Conservation (phyloP, 1,140 invertebrate species). For the Tetramorium parvispinum region DNA sequence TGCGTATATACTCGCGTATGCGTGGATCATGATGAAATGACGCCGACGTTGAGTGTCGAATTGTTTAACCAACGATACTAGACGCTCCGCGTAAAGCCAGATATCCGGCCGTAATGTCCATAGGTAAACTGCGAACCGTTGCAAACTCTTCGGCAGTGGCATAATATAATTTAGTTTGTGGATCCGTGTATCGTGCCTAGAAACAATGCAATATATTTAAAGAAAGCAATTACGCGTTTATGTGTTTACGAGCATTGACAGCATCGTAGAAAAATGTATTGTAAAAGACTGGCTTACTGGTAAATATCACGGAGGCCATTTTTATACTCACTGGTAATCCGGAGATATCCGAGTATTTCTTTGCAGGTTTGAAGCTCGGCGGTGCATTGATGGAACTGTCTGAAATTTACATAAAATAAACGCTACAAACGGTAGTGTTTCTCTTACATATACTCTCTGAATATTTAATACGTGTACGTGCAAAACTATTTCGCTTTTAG, state of each 20-base stretch:
- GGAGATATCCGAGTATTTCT: constrained; percentile 97
- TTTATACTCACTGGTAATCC: constrained; percentile 89
- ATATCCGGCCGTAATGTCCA: constrained; percentile 96
- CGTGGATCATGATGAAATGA: not conserved
- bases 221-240: not conserved
- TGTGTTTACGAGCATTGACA: constrained; percentile 34
- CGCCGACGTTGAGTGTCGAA: not conserved
- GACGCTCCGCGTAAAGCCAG: constrained; percentile 93
- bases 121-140: constrained; percentile 93
- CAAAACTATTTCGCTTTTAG: not conserved
- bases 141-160: constrained; percentile 94
- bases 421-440: not conserved
- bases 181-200: constrained; percentile 95
- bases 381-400: constrained; percentile 95
- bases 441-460: not conserved
- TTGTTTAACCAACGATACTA: constrained; percentile 91
- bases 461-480: not conserved
- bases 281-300: not conserved
- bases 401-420: constrained; percentile 80
- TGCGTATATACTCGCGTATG: no score
- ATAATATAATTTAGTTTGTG: constrained; percentile 95
- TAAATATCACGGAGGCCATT: not conserved
- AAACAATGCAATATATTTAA: constrained; percentile 72
- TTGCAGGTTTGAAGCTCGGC: constrained; percentile 95
- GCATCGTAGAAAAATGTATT: constrained; percentile 39